These are phyloP conservation scores for Congeria kusceri DNA, from an alignment of 2,888 invertebrate genomes.

Conservation along the genomic window DNA sequence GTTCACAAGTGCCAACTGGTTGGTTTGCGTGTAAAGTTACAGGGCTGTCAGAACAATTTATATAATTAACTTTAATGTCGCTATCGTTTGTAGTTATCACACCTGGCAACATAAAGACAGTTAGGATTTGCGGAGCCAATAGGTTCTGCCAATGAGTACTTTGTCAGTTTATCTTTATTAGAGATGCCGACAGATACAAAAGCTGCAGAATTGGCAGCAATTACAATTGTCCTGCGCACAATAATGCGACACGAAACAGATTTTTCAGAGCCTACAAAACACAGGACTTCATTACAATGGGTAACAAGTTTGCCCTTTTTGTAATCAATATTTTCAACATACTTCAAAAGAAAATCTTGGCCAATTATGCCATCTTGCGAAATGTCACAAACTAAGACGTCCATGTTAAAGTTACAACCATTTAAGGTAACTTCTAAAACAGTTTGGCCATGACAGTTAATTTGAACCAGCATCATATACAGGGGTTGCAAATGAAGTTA, in stretches of 20 bases:
- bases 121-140: neutral
- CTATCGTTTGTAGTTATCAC: conserved; percentile 1
- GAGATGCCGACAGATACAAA: too few relatives aligned
- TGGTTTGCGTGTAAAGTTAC: conserved; percentile 14
- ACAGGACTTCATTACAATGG: too few relatives aligned
- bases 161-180: conserved; percentile 6
- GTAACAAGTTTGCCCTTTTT: too few relatives aligned
- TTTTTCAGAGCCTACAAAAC: too few relatives aligned
- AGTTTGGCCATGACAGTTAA: conserved; percentile 8
- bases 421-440: neutral
- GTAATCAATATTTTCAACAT: conserved; percentile 28
- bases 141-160: conserved; percentile 4
- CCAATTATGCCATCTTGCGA: conserved; percentile 22
- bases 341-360: conserved; percentile 17
- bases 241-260: too few relatives aligned
- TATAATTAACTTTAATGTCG: neutral
- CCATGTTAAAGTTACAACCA: conserved; percentile 9
- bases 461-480: neutral
- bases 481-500: neutral
- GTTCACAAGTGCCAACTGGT: conserved; percentile 6
- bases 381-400: conserved; percentile 20
- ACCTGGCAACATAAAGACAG: conserved; percentile 9
- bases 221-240: too few relatives aligned
- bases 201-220: too few relatives aligned
- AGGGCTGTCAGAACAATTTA: conserved; percentile 5